Base-by-base conservation (phyloP, 2,797 vertebrate species). In the Hoplostethus mediterraneus region DNA sequence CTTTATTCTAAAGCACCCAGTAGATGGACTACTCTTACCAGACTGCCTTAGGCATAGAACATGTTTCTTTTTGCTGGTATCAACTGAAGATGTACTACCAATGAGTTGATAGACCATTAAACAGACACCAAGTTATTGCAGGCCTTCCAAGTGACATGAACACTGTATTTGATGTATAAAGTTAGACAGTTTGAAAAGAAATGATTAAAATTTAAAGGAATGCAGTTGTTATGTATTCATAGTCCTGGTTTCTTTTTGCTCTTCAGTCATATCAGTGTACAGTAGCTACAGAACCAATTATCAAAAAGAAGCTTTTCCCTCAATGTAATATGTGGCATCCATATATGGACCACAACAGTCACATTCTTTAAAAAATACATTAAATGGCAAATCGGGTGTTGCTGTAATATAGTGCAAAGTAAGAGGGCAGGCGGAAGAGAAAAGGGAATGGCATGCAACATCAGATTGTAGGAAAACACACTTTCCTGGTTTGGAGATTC, bases 371-470 rank as follows among this genome's bases (percentile, higher is more conserved):
- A 68, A 71, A 76, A 70, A 58, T 45, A 76, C 42, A 76, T 73
- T 72, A 63, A 51, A 44, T 36, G 63, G 67, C 54, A 44, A 77
- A 82, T 80, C 70, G 58, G 58, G 57, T 54, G 57, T 88, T 81
- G 84, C 70, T 79, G 67, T 65, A 67, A 78, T 56, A 59, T 73
- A 60, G 61, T 69, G 65, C 28, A 28, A 28, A 28, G 28, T 28
- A 28, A 28, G 2, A 28, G 28, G 28, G 3, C 28, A 28, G 28
- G 28, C 28, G 3, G 28, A 28, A 28, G 28, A 28, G 28, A 28
- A 28, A 28, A 28, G 28, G 2, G 28, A 28, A 28, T 28, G 28
- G 3, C 2, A 28, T 28, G 28, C 28, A 28, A 28, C 28, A 28
- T 1, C 28, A 28, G 28, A 28, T 28, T 28, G 28, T 28, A 28